phyloP scores from a whole-genome alignment of 2,888 invertebrate species.

The Cerceris ruficornis region DNA sequence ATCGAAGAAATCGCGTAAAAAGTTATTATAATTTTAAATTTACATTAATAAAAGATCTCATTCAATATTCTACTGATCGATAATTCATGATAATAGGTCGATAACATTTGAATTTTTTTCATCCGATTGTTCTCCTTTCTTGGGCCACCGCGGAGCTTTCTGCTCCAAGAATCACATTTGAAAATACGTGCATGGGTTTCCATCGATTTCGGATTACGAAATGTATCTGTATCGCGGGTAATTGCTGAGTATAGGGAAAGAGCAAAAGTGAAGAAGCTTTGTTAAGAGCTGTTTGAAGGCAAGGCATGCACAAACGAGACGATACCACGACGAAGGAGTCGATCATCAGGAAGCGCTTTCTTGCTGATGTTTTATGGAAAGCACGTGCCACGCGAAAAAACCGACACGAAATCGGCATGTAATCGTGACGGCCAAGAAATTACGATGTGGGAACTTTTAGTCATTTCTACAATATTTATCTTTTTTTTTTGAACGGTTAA shows the following conservation, averaged over 20 bases:
- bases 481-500: too few species aligned
- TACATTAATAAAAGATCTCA: too few species aligned
- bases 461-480: too few species aligned
- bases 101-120: neutral
- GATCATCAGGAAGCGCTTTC: slow-evolving; percentile 67
- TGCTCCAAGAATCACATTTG: neutral
- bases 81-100: neutral
- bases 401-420: slow-evolving; percentile 49
- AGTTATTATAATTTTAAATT: too few species aligned
- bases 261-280: slow-evolving; percentile 31
- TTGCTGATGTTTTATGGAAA: slow-evolving; percentile 73
- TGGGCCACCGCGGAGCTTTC: neutral
- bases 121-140: neutral
- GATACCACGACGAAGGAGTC: slow-evolving; percentile 32
- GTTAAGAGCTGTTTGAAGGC: slow-evolving; percentile 69
- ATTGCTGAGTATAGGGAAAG: slow-evolving; percentile 41
- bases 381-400: slow-evolving; percentile 42
- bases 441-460: slow-evolving; percentile 3
- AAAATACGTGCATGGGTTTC: neutral
- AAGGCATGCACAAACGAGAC: slow-evolving; percentile 62
- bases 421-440: slow-evolving; percentile 30
- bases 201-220: slow-evolving; percentile 23
- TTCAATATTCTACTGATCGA: too few species aligned
- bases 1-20: too few species aligned
- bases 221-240: slow-evolving; percentile 32